Evolutionary conservation across 2,888 invertebrate genomes (phyloP), one percentile per base, ranked within the genome.

Genomic region (Drosophila robusta): DNA sequence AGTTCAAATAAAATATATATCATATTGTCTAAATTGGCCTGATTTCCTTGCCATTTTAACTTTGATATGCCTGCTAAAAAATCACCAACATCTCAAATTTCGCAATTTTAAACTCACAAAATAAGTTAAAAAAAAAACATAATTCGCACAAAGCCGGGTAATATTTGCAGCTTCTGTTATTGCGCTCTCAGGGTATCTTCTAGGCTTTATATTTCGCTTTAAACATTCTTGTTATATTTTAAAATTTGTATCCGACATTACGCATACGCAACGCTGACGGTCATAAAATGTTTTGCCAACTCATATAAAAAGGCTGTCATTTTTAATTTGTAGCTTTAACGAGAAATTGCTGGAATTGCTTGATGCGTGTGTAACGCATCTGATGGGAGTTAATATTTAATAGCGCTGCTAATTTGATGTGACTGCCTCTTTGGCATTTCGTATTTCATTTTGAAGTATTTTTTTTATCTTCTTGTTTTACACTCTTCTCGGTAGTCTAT

Each of bases 271-370:
- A 47, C 16, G 72, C 54, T 51, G 68, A 54, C 44, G 54, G 47
- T 11, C 63, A 67, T 70, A 58, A 80, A 83, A 65, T 75, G 41
- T 54, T 61, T 44, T 60, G 52, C 51, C 72, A 71, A 50, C 68
- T 56, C 76, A 47, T 24, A 60, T 54, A 56, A 70, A 66, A 69
- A 60, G 11, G 63, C 60, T 80, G 84, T 80, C 67, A 73, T 58
- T 75, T 73, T 71, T 72, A 75, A 80, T 83, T 75, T 75, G 66
- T 42, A 34, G 50, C 62, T 36, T 63, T 74, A 54, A 64, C 38
- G 56, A 58, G 71, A 70, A 70, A 70, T 81, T 73, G 73, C 50
- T 73, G 46, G 45, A 78, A 67, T 71, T 75, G 46, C 52, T 74
- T 54, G 50, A 51, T 54, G 63, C 42, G 49, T 47, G 57, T 45